Percentiles rank a stretch among this genome's conserved stretches.
These are phyloP conservation scores for Bujurquina vittata DNA, from an alignment of 2,113 vertebrate species.

Conservation along the genomic window DNA sequence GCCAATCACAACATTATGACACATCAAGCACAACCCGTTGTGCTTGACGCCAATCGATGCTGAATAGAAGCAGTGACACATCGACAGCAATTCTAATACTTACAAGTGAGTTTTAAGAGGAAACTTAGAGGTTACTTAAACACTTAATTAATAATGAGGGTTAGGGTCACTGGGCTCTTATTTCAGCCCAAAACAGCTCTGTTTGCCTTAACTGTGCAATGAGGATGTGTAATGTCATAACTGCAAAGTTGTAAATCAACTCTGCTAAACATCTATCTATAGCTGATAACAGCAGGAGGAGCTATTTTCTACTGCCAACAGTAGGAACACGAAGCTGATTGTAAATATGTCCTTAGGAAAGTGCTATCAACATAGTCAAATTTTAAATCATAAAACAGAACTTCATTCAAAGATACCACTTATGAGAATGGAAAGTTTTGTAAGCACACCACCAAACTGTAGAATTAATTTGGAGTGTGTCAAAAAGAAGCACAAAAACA, in stretches of 20 bases:
- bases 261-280: conserved; percentile 24
- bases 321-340: neutral
- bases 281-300: conserved; percentile 36
- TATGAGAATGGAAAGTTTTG: conserved; percentile 27
- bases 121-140: conserved; percentile 10
- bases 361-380: neutral
- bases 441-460: conserved; percentile 33
- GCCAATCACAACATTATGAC: conserved; percentile 56
- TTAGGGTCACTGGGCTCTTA: neutral
- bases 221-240: conserved; percentile 53
- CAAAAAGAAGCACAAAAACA: neutral
- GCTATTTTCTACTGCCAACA: conserved; percentile 19
- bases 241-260: conserved; percentile 46
- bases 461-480: conserved; percentile 27
- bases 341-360: neutral
- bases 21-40: conserved; percentile 28
- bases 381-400: neutral
- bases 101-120: neutral
- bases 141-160: conserved; percentile 13
- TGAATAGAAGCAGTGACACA: neutral
- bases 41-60: neutral
- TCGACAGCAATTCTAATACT: neutral
- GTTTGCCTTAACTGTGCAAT: conserved; percentile 45
- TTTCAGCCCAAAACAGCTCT: conserved; percentile 7
- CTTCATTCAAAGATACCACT: neutral